phyloP scores from a whole-genome alignment of 2,888 invertebrate species.

The Hypercompe scribonia region DNA sequence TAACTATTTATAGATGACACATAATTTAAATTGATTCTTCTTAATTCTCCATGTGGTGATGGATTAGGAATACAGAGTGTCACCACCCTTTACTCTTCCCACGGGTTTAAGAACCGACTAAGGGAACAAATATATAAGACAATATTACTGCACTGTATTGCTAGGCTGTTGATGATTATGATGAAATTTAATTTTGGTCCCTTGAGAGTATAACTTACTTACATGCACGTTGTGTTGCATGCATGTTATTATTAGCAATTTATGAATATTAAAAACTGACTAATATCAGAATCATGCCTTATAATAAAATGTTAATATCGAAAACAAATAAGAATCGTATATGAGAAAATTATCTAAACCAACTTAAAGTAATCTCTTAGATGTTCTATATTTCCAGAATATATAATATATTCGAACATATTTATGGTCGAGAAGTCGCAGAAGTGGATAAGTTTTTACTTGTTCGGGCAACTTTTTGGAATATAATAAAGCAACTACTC shows the following conservation, averaged over 20 bases:
- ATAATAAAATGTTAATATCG: neutral
- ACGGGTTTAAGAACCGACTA: too few relatives aligned
- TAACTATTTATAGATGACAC: neutral
- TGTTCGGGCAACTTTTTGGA: constrained; percentile 29
- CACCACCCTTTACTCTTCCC: too few relatives aligned
- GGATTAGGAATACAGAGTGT: too few relatives aligned
- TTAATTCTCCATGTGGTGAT: too few relatives aligned
- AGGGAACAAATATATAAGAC: too few relatives aligned
- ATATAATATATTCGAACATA: too few relatives aligned
- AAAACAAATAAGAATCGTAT: neutral
- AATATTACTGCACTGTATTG: too few relatives aligned
- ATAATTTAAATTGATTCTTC: too few relatives aligned
- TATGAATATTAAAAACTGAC: neutral
- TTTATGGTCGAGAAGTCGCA: constrained; percentile 30
- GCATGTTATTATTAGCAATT: neutral
- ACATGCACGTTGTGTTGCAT: neutral
- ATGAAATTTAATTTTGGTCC: neutral
- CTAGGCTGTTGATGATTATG: too few relatives aligned
- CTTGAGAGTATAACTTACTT: neutral
- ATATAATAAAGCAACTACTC: constrained; percentile 26
- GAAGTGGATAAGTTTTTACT: constrained; percentile 31
- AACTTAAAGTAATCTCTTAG: constrained; percentile 25
- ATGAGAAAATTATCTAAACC: constrained; percentile 21
- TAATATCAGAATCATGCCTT: neutral
- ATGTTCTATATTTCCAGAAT: constrained; percentile 24